Percentiles rank a stretch among this genome's conserved stretches.
Evolutionary conservation across 2,888 invertebrate genomes (phyloP).

Genomic region (Macropis europaea): DNA sequence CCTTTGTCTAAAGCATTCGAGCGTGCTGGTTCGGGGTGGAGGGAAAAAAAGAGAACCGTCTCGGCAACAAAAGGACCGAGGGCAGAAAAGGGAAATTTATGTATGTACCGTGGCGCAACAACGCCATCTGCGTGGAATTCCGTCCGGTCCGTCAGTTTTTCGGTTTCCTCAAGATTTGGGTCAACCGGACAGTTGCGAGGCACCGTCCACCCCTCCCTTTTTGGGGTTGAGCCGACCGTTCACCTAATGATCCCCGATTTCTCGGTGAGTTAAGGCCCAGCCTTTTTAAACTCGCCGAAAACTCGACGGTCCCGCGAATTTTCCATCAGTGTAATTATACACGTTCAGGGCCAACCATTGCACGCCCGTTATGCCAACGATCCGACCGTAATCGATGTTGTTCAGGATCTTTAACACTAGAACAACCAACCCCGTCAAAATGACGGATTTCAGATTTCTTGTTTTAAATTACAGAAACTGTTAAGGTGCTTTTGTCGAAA

Average conservation of each 20-base stretch:
- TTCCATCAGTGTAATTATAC: constrained; percentile 10
- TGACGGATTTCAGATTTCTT: no score
- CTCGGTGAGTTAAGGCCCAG: constrained; percentile 65
- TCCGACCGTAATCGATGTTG: no score
- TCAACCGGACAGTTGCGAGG: constrained; percentile 68
- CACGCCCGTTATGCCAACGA: background rate
- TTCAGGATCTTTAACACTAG: no score
- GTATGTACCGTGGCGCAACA: constrained; percentile 63
- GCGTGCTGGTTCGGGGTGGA: constrained; percentile 26
- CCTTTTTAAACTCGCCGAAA: constrained; percentile 38
- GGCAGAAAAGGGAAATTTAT: constrained; percentile 70
- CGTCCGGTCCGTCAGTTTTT: constrained; percentile 63
- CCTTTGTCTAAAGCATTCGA: constrained; percentile 54
- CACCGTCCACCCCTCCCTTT: constrained; percentile 54
- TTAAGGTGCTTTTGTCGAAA: no score
- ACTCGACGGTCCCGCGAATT: constrained; percentile 18
- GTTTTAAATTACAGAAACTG: no score
- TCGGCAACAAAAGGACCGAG: constrained; percentile 57
- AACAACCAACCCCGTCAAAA: no score
- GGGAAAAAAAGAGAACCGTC: constrained; percentile 35
- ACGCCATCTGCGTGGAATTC: constrained; percentile 72
- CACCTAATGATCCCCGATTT: constrained; percentile 72
- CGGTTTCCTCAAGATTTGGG: constrained; percentile 66
- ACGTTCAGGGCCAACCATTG: background rate
- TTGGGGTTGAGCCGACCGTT: constrained; percentile 59